phyloP scores from a whole-genome alignment of 1,140 invertebrate species.

The Magallana gigas region DNA sequence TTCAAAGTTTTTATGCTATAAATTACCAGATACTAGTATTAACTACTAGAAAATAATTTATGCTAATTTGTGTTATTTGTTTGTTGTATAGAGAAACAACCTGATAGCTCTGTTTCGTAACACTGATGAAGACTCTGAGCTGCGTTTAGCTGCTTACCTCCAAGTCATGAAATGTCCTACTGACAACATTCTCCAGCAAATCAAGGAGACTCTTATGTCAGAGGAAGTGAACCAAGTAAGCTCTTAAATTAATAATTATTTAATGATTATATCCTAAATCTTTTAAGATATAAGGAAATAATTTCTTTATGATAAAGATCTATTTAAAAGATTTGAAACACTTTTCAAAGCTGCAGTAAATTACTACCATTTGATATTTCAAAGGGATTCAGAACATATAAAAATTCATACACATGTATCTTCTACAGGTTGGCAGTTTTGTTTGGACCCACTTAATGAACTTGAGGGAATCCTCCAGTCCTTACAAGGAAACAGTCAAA shows the following conservation, averaged over 20 bases:
- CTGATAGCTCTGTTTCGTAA: conserved; percentile 85
- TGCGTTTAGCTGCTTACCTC: conserved; percentile 92
- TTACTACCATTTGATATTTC: no score
- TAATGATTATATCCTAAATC: no score
- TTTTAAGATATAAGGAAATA: no score
- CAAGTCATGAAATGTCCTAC: conserved; percentile 93
- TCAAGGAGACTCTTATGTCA: conserved; percentile 84
- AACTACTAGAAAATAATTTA: no score
- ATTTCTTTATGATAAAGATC: no score
- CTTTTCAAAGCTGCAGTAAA: no score
- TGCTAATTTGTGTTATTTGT: neutral
- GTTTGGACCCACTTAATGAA: conserved; percentile 95
- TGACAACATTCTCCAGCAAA: conserved; percentile 85
- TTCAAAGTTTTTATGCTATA: neutral
- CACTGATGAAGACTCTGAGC: conserved; percentile 87
- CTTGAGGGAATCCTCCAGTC: conserved; percentile 89
- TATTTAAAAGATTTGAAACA: no score
- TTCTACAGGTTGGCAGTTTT: conserved; percentile 88
- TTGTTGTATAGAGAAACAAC: conserved; percentile 68
- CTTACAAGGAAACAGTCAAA: conserved; percentile 89
- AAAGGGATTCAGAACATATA: no score
- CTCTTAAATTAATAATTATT: neutral
- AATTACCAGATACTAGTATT: no score
- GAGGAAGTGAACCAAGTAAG: conserved; percentile 91
- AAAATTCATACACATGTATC: neutral